Percentiles rank a stretch among this genome's conserved stretches.
Conservation (phyloP, 1,140 invertebrate genomes). For the Kradibia gibbosae region DNA sequence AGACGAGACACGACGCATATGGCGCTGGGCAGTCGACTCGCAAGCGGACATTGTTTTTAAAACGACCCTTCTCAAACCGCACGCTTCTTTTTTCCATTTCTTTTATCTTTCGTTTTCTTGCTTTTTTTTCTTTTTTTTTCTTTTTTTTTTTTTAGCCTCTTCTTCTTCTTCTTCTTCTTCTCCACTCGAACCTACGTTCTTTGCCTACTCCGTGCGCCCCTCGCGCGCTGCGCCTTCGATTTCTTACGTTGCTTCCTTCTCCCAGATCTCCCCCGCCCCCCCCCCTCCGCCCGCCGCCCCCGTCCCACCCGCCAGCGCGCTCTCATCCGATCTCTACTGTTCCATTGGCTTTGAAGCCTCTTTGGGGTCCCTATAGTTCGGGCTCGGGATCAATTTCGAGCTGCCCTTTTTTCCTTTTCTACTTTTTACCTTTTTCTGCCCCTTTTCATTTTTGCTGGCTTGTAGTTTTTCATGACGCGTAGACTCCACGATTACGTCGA, state of each 20-base stretch:
- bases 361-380: neutral
- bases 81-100: slow-evolving; percentile 18
- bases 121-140: slow-evolving; percentile 30
- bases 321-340: slow-evolving; percentile 2
- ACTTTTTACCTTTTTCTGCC: neutral
- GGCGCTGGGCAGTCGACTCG: slow-evolving; percentile 45
- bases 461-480: neutral
- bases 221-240: neutral
- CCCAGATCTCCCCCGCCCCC: neutral
- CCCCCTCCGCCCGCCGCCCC: too few relatives aligned
- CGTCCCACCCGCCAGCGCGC: too few relatives aligned
- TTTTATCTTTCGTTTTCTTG: slow-evolving; percentile 42
- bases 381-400: slow-evolving; percentile 27
- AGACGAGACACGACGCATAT: slow-evolving; percentile 47
- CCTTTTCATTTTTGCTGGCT: neutral
- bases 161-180: slow-evolving; percentile 10
- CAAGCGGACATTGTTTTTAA: slow-evolving; percentile 52
- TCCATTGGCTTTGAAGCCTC: neutral
- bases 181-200: slow-evolving; percentile 24
- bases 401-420: slow-evolving; percentile 23
- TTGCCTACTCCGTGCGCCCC: slow-evolving; percentile 3
- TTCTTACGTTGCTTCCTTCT: neutral
- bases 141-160: too few relatives aligned
- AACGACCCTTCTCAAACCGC: slow-evolving; percentile 33
- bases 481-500: neutral